These are phyloP conservation scores for Drymonia ruficornis DNA, from an alignment of 2,888 invertebrate genomes.

Conservation along the genomic window DNA sequence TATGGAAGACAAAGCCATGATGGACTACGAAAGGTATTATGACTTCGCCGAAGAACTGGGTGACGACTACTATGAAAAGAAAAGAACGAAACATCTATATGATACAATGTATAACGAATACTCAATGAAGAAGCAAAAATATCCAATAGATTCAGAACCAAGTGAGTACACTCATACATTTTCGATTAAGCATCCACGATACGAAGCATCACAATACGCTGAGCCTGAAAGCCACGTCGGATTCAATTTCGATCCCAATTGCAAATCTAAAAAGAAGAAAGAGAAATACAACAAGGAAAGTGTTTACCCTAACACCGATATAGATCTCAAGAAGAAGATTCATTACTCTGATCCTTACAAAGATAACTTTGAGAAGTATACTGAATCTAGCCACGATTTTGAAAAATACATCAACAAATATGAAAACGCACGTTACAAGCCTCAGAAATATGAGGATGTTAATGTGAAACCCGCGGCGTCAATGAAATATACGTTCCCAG, in stretches of 20 bases:
- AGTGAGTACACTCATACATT: constrained; percentile 74
- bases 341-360: constrained; percentile 55
- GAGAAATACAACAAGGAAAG: constrained; percentile 51
- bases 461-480: constrained; percentile 46
- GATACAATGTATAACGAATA: constrained; percentile 59
- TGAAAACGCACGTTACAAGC: constrained; percentile 50
- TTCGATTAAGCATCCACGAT: constrained; percentile 69
- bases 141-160: constrained; percentile 63
- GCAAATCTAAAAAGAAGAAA: constrained; percentile 70
- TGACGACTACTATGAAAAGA: constrained; percentile 59
- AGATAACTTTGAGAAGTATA: constrained; percentile 65
- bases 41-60: constrained; percentile 67
- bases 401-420: constrained; percentile 62
- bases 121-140: constrained; percentile 57
- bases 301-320: constrained; percentile 56
- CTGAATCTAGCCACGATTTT: constrained; percentile 59
- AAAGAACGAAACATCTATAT: constrained; percentile 56
- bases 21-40: constrained; percentile 68
- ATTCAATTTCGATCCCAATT: constrained; percentile 67
- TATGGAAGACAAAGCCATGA: constrained; percentile 63
- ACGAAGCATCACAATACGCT: constrained; percentile 52
- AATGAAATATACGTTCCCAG: constrained; percentile 53
- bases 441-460: constrained; percentile 58
- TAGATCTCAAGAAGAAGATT: constrained; percentile 61
- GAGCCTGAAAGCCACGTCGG: constrained; percentile 69